Evolutionary conservation across 1,140 invertebrate genomes (phyloP).

Genomic region (Drosophila setifemur): DNA sequence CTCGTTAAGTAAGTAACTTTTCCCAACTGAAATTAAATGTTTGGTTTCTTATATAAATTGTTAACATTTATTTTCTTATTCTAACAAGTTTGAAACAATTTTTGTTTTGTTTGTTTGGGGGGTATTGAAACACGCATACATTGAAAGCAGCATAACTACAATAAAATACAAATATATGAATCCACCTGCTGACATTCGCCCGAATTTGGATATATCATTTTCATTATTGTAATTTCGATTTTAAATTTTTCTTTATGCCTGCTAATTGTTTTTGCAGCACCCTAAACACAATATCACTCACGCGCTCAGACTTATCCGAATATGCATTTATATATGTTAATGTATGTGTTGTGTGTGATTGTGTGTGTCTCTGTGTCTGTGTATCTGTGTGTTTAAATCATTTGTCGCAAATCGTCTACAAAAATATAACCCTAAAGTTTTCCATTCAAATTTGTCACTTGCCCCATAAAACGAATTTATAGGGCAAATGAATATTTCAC

Average conservation of each 20-base stretch:
- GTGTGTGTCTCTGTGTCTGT: constrained; percentile 15
- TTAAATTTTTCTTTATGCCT: constrained; percentile 32
- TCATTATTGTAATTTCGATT: constrained; percentile 10
- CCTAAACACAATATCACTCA: constrained; percentile 82
- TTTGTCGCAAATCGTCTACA: constrained; percentile 13
- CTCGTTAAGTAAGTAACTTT: constrained; percentile 15
- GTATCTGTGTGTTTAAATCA: constrained; percentile 3
- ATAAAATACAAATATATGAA: constrained; percentile 46
- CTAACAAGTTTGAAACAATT: constrained; percentile 56
- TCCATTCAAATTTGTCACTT: not conserved
- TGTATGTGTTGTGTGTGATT: constrained; percentile 22
- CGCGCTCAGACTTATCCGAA: constrained; percentile 82
- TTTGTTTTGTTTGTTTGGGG: constrained; percentile 17
- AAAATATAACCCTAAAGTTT: constrained; percentile 18
- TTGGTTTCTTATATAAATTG: constrained; percentile 48
- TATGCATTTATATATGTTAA: constrained; percentile 58
- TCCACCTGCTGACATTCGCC: not conserved
- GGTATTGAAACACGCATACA: constrained; percentile 46
- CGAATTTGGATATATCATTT: constrained; percentile 17
- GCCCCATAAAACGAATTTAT: constrained; percentile 26
- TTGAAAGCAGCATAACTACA: constrained; percentile 45
- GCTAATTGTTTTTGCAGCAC: constrained; percentile 63
- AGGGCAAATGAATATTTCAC: constrained; percentile 32
- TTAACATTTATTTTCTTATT: constrained; percentile 59
- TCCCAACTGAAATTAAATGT: constrained; percentile 39